Percentiles rank a stretch among this genome's conserved stretches.
These are phyloP conservation scores for Netelia fuscicornis DNA, from an alignment of 2,888 invertebrate genomes.

Conservation along the genomic window DNA sequence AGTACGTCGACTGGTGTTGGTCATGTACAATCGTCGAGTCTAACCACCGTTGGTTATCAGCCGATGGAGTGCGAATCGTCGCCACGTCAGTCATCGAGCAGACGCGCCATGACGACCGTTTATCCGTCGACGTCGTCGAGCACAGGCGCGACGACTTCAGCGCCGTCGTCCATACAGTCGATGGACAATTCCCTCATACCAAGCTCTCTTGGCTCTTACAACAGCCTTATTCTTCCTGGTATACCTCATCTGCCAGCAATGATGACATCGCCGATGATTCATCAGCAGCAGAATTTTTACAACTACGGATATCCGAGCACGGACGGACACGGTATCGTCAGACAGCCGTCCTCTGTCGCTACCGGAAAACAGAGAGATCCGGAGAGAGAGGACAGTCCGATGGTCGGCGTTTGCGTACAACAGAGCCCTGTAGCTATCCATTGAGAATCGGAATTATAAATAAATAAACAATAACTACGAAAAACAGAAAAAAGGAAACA, in stretches of 20 bases:
- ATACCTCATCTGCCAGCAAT: conserved; percentile 83
- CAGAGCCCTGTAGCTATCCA: conserved; percentile 98
- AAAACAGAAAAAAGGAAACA: conserved; percentile 21
- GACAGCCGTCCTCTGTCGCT: conserved; percentile 80
- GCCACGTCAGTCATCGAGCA: conserved; percentile 84
- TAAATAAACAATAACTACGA: neutral
- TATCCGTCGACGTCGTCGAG: conserved; percentile 73
- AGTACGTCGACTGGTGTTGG: conserved; percentile 70
- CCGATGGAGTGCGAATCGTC: conserved; percentile 94
- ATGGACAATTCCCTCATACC: conserved; percentile 84
- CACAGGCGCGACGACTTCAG: conserved; percentile 75
- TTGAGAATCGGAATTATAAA: conserved; percentile 84
- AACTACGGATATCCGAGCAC: conserved; percentile 82
- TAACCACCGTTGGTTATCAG: conserved; percentile 83
- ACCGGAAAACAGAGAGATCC: conserved; percentile 82
- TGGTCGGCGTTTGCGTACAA: conserved; percentile 96
- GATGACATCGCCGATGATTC: conserved; percentile 82
- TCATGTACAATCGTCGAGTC: conserved; percentile 81
- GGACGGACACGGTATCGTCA: conserved; percentile 80
- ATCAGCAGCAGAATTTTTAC: conserved; percentile 82
- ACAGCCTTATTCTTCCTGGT: conserved; percentile 84
- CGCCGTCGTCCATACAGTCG: conserved; percentile 81
- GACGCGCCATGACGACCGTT: conserved; percentile 77
- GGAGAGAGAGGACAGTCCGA: conserved; percentile 90
- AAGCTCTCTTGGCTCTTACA: conserved; percentile 85